Evolutionary conservation across 1,140 invertebrate species (phyloP), one percentile per base, ranked within the genome.

Genomic region (Lerema accius): DNA sequence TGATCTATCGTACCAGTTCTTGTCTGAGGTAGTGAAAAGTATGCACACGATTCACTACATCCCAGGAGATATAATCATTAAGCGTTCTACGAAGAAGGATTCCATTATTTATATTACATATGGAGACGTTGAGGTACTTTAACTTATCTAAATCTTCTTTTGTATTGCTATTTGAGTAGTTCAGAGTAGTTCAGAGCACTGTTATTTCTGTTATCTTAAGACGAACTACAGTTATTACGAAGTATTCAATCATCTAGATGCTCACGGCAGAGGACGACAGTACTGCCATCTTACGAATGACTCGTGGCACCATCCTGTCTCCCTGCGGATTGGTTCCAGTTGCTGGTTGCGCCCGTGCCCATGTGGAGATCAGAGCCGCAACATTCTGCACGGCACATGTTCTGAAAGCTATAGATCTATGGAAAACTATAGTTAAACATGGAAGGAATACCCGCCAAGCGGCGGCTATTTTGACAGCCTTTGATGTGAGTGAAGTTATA

Each of bases 311-410:
- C 0, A 42, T 84, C 0, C 50, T 89, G 28, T 71, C 75, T 0
- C 72, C 74, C 0, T 80, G 72, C 48, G 84, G 69, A 0, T 75
- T 68, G 0, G 66, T 62, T 14, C 62, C 66, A 0, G 63, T 71
- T 0, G 72, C 72, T 0, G 78, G 71, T 0, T 76, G 76, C 16
- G 70, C 67, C 0, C 17, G 61, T 2, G 76, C 84, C 0, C 80
- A 82, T 58, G 75, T 84, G 1, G 69, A 78, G 45, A 78, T 89
- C 16, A 65, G 84, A 10, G 86, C 84, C 0, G 86, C 82, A 7
- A 85, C 84, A 1, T 89, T 86, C 70, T 89, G 86, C 65, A 82
- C 78, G 0, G 81, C 84, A 0, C 82, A 86, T 23, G 75, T 81
- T n/a, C 63, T 88, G 4, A 46, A 65, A 1, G 72, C 70, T 0